Conservation (phyloP, 2,888 invertebrate genomes). For the Nomada hirtipes region DNA sequence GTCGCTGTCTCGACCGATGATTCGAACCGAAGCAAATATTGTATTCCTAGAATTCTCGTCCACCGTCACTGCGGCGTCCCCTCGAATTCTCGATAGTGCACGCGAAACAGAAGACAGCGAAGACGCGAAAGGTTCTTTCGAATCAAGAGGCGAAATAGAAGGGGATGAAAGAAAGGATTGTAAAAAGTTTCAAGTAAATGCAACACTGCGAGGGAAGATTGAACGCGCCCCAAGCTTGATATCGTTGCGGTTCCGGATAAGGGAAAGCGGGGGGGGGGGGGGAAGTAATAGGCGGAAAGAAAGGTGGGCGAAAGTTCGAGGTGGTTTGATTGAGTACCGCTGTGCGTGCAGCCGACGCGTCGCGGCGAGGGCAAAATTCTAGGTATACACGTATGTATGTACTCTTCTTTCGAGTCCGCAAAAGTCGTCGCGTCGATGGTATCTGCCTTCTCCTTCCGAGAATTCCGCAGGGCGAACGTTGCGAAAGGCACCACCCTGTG, state of each 20-base stretch:
- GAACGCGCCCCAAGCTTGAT: background rate
- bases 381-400: constrained; percentile 63
- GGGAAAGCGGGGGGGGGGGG: background rate
- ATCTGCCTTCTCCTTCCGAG: constrained; percentile 76
- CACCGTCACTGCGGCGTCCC: constrained; percentile 16
- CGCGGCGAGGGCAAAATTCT: constrained; percentile 67
- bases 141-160: background rate
- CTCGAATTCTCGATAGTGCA: background rate
- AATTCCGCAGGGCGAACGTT: constrained; percentile 77
- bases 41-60: constrained; percentile 78
- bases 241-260: background rate
- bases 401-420: constrained; percentile 74
- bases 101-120: background rate
- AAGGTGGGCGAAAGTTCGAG: constrained; percentile 46
- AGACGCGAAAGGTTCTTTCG: too few species aligned
- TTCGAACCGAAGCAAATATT: constrained; percentile 77
- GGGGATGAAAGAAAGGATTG: background rate
- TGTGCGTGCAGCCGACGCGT: constrained; percentile 77
- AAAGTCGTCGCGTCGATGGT: constrained; percentile 73
- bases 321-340: constrained; percentile 80
- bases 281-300: constrained; percentile 1
- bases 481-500: constrained; percentile 44
- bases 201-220: too few species aligned
- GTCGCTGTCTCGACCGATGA: constrained; percentile 82
- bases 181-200: too few species aligned